These are phyloP conservation scores for Apamea epomidion DNA, from an alignment of 2,888 invertebrate genomes.

Conservation along the genomic window DNA sequence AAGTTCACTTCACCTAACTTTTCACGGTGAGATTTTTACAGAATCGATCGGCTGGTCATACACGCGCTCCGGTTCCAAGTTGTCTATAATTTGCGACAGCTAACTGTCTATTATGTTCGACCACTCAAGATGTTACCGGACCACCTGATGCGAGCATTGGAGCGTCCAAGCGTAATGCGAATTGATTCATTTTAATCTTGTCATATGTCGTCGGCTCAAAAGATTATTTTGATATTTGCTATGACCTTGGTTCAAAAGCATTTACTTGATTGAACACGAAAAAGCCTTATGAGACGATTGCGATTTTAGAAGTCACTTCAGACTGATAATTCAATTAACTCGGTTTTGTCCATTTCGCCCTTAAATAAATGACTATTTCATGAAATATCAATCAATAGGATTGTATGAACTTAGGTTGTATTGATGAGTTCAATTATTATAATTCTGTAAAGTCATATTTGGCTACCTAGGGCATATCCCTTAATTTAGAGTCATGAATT, in stretches of 20 bases:
- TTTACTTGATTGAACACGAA: background rate
- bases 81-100: background rate
- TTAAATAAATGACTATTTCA: too few relatives aligned
- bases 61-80: background rate
- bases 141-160: background rate
- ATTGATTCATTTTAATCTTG: conserved; percentile 20
- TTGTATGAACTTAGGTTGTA: too few relatives aligned
- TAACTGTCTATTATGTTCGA: background rate
- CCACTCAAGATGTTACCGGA: conserved; percentile 12
- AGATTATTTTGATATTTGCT: background rate
- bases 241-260: background rate
- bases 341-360: background rate
- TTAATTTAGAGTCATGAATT: background rate
- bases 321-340: conserved; percentile 16
- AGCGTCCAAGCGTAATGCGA: conserved; percentile 20
- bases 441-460: too few relatives aligned
- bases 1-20: too few relatives aligned
- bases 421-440: too few relatives aligned
- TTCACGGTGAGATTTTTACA: too few relatives aligned
- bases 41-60: too few relatives aligned
- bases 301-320: background rate
- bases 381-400: too few relatives aligned
- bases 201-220: background rate
- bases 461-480: too few relatives aligned
- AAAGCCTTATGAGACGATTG: background rate